Conservation (phyloP, 2,113 vertebrate species). For the Archilochus colubris region DNA sequence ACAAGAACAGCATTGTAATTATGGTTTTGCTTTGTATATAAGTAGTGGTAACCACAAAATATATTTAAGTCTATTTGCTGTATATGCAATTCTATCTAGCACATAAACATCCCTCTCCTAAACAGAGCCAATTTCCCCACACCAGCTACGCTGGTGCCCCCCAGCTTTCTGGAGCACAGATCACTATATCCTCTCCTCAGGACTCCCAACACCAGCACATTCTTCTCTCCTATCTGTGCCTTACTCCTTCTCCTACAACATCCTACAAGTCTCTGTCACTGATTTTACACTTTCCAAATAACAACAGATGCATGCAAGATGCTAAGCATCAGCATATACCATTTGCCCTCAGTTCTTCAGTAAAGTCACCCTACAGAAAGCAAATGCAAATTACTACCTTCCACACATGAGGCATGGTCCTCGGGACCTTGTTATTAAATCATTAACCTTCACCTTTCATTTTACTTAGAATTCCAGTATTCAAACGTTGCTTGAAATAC, state of each 20-base stretch:
- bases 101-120: not conserved
- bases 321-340: not conserved
- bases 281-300: not conserved
- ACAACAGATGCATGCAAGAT: not conserved
- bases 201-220: not conserved
- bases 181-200: not conserved
- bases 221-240: not conserved
- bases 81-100: not conserved
- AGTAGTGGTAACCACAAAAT: conserved; percentile 11
- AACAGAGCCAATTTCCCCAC: not conserved
- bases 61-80: conserved; percentile 4
- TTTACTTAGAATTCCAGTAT: conserved; percentile 7
- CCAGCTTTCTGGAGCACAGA: not conserved
- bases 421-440: conserved; percentile 18
- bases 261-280: not conserved
- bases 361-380: conserved; percentile 26
- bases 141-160: not conserved
- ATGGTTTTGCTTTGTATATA: conserved; percentile 28
- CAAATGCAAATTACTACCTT: conserved; percentile 38
- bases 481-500: conserved; percentile 1
- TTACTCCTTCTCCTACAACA: not conserved
- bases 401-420: not conserved
- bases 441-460: conserved; percentile 33
- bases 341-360: not conserved
- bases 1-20: conserved; percentile 43